These are phyloP conservation scores for Troilus luridus DNA, from an alignment of 2,888 invertebrate species.

Conservation along the genomic window DNA sequence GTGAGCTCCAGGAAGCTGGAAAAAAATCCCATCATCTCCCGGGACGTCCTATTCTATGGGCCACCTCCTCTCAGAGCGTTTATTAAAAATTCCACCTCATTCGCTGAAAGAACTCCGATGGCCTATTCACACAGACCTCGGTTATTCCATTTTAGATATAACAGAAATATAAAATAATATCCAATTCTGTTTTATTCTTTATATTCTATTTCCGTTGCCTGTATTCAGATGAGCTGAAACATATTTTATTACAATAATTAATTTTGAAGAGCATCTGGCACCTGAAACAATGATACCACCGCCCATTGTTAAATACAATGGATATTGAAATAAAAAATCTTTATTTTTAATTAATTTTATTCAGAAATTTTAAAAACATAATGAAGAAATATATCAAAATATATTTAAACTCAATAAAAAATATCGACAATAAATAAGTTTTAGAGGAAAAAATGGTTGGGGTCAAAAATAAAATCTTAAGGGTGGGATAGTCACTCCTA, in stretches of 20 bases:
- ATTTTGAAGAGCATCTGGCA: background rate
- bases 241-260: background rate
- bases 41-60: background rate
- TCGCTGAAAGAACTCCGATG: constrained; percentile 2
- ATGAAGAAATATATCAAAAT: too few relatives aligned
- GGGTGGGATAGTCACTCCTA: too few relatives aligned
- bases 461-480: too few relatives aligned
- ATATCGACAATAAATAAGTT: too few relatives aligned
- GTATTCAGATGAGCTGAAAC: background rate
- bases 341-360: too few relatives aligned
- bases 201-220: background rate
- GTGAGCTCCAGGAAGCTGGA: background rate
- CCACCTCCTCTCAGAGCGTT: background rate
- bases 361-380: too few relatives aligned
- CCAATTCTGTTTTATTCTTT: background rate
- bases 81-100: constrained; percentile 49
- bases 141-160: constrained; percentile 5
- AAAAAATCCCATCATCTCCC: background rate
- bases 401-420: too few relatives aligned
- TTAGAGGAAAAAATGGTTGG: too few relatives aligned
- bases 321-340: background rate
- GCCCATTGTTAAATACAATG: background rate
- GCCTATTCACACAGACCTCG: background rate
- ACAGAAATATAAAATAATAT: constrained; percentile 2
- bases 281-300: background rate